Base-by-base conservation (phyloP, 1,140 invertebrate species). In the Bombus superbus region DNA sequence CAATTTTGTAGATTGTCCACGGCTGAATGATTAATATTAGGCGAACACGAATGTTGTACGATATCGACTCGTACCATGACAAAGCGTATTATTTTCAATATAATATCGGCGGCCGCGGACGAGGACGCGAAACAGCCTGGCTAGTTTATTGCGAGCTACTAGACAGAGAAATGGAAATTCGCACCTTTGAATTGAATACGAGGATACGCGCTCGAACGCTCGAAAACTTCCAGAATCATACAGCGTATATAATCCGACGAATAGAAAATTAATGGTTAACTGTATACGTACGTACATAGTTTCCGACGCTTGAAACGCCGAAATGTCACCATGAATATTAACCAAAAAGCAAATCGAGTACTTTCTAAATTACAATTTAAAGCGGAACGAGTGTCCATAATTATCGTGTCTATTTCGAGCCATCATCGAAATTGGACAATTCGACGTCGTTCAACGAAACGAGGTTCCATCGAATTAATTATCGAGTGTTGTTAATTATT, bases 391-490 rank as follows among this genome's bases (percentile, higher is more conserved):
- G 28, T 40, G 18, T n/a, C 28, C 9, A 38, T 18, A 8, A 42
- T 77, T 42, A 32, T 77, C 38, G 28, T 15, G 15, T n/a, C 6
- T 62, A 25, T 32, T 77, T 81, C 59, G 22, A 64, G 25, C 11
- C 35, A 68, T 91, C 85, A 73, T 78, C 83, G 85, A 80, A 90
- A 93, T 90, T 81, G 53, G 11, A 10, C 87, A 86, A 92, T 91
- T 91, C 90, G 69, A 83, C 81, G 69, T 57, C 72, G 62, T 74
- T 68, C 75, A 77, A 84, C 76, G 86, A 90, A 92, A 92, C 87
- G 88, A 93, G 90, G 91, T 93, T 92, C 91, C 91, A 93, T 94
- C 88, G 83, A 93, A 94, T 94, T 94, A 93, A 94, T 94, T 93
- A 94, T 91, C 91, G 85, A 88, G 59, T 89, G 89, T 92, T 92